phyloP scores from a whole-genome alignment of 2,888 invertebrate genomes.

The Acanthopleura granulata region DNA sequence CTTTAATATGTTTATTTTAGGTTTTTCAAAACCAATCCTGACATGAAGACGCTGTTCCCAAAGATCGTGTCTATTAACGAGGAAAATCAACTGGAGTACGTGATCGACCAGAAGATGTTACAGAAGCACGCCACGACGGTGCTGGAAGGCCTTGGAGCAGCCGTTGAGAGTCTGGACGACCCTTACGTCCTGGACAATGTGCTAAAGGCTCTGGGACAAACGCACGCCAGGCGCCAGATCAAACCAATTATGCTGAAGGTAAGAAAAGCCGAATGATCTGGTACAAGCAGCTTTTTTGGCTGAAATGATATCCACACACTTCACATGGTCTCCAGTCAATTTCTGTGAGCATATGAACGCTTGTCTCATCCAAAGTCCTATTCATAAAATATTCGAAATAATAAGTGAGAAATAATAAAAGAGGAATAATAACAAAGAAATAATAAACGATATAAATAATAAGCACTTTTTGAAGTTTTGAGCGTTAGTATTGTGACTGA shows the following conservation, averaged over 20 bases:
- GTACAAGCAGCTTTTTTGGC: no score
- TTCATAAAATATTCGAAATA: not conserved
- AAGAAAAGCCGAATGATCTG: slow-evolving; percentile 1
- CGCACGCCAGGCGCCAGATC: slow-evolving; percentile 57
- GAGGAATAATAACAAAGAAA: no score
- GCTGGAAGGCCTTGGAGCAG: slow-evolving; percentile 64
- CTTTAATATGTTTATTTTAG: slow-evolving; percentile 34
- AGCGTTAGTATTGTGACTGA: no score
- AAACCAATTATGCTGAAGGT: slow-evolving; percentile 60
- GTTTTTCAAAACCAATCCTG: slow-evolving; percentile 60
- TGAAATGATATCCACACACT: no score
- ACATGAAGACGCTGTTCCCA: slow-evolving; percentile 57
- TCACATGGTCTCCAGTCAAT: no score
- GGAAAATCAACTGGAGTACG: slow-evolving; percentile 55
- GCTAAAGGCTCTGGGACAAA: slow-evolving; percentile 62
- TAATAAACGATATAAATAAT: no score
- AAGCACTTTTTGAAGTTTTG: no score
- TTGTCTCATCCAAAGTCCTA: no score
- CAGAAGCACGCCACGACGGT: slow-evolving; percentile 61
- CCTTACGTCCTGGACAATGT: slow-evolving; percentile 58
- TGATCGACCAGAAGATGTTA: slow-evolving; percentile 58
- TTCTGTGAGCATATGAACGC: no score
- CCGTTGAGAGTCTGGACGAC: slow-evolving; percentile 64
- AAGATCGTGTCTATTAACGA: slow-evolving; percentile 58
- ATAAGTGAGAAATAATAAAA: no score